These are phyloP conservation scores for Myopa testacea DNA, from an alignment of 2,888 invertebrate genomes.

Conservation along the genomic window DNA sequence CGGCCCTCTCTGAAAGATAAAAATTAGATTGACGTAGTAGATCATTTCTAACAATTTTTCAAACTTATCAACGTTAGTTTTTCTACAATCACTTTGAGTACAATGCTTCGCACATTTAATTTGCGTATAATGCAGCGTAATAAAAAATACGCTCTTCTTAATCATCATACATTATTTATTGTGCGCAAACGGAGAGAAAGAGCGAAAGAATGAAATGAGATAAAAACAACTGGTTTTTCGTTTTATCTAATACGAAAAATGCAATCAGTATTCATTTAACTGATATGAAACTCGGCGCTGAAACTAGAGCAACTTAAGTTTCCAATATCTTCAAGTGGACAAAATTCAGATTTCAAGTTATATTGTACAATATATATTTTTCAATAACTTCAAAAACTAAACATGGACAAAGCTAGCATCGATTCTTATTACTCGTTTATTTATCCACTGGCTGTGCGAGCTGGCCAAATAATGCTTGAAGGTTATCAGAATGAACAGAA, in stretches of 20 bases:
- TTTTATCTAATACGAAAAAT: background rate
- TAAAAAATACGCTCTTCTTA: too few species aligned
- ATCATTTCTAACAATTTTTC: too few species aligned
- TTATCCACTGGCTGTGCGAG: conserved; percentile 61
- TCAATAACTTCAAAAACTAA: background rate
- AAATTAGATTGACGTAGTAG: background rate
- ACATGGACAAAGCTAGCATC: conserved; percentile 40
- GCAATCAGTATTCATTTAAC: background rate
- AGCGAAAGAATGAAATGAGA: too few species aligned
- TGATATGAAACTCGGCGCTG: background rate
- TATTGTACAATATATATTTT: too few species aligned
- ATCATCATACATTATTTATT: too few species aligned
- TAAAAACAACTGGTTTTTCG: too few species aligned
- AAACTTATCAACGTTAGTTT: too few species aligned
- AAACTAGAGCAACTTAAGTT: background rate
- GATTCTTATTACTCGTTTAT: conserved; percentile 62
- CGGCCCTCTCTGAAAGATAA: background rate
- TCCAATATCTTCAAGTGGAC: background rate
- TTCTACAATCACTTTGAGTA: too few species aligned
- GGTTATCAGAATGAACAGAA: conserved; percentile 60
- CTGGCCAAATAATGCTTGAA: conserved; percentile 64
- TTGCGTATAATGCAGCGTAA: too few species aligned
- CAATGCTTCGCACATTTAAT: too few species aligned
- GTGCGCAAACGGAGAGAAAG: too few species aligned
- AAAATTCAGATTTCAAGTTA: too few species aligned